Evolutionary conservation across 1,140 invertebrate genomes (phyloP).

Genomic region (Melanaphis sacchari): DNA sequence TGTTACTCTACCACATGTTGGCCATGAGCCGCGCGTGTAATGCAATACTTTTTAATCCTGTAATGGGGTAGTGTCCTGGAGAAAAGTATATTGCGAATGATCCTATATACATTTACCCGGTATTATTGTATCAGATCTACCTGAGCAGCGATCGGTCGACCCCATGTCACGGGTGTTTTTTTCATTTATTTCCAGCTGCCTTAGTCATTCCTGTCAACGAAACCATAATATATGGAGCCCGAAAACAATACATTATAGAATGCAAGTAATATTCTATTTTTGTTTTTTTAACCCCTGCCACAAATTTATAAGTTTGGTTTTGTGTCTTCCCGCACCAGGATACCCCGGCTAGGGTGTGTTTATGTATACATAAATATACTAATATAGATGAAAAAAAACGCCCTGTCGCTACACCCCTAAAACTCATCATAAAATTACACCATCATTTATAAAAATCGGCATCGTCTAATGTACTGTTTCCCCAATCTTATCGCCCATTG

Average conservation of each 20-base stretch:
- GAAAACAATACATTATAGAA: conserved; percentile 39
- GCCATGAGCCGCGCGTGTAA: not conserved
- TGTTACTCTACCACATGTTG: not conserved
- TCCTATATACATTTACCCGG: conserved; percentile 43
- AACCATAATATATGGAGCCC: conserved; percentile 40
- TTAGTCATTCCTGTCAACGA: conserved; percentile 33
- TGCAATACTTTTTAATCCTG: conserved; percentile 53
- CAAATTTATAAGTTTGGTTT: conserved; percentile 22
- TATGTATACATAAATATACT: not conserved
- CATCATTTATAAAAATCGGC: conserved; percentile 7
- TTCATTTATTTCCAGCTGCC: conserved; percentile 42
- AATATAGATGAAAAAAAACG: not conserved
- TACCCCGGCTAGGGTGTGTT: not conserved
- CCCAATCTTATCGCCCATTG: not conserved
- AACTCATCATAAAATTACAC: not conserved
- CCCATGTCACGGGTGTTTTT: not conserved
- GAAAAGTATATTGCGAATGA: conserved; percentile 34
- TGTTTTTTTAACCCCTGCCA: conserved; percentile 8
- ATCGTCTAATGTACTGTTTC: conserved; percentile 2
- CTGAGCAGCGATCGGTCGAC: not conserved
- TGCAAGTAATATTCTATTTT: conserved; percentile 36
- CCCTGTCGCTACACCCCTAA: not conserved
- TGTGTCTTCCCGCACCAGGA: not conserved
- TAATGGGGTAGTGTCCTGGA: conserved; percentile 28
- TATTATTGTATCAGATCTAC: conserved; percentile 44